These are phyloP conservation scores for Charaxes varanes DNA, from an alignment of 1,140 invertebrate genomes.

Conservation along the genomic window DNA sequence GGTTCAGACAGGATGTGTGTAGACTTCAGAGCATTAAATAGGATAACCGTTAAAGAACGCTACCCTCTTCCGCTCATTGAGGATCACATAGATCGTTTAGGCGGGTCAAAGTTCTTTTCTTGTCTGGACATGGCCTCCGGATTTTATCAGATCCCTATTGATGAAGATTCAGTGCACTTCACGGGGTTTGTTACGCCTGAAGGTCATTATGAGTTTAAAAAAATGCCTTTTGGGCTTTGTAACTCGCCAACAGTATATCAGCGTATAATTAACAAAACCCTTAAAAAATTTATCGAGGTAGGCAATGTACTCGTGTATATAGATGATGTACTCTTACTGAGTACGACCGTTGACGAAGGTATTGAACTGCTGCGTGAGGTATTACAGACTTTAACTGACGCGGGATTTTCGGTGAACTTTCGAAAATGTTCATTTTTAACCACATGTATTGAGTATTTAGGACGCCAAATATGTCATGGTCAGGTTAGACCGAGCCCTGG, in stretches of 20 bases:
- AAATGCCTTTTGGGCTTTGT: constrained; percentile 13
- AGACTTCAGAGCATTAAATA: constrained; percentile 11
- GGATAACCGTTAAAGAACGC: constrained; percentile 10
- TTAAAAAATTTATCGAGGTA: constrained; percentile 3
- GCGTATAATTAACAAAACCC: constrained; percentile 7
- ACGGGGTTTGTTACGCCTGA: constrained; percentile 13
- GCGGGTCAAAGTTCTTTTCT: constrained; percentile 4
- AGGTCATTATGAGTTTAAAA: constrained; percentile 11
- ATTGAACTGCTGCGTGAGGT: constrained; percentile 3
- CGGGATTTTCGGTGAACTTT: constrained; percentile 13
- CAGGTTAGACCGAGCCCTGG: too few relatives aligned
- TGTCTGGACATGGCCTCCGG: constrained; percentile 14
- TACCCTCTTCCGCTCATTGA: constrained; percentile 12
- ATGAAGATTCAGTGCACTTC: neutral
- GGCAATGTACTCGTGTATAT: constrained; percentile 11
- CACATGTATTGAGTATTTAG: too few relatives aligned
- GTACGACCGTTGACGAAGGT: constrained; percentile 7
- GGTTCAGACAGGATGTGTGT: constrained; percentile 11
- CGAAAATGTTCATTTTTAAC: too few relatives aligned
- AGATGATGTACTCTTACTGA: constrained; percentile 12
- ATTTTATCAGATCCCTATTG: constrained; percentile 8
- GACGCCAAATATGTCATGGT: too few relatives aligned
- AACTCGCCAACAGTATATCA: constrained; percentile 12
- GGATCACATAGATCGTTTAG: constrained; percentile 11
- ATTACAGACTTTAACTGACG: constrained; percentile 7